Conservation (phyloP, 2,888 invertebrate genomes). For the Scaptomyza tumidula region DNA sequence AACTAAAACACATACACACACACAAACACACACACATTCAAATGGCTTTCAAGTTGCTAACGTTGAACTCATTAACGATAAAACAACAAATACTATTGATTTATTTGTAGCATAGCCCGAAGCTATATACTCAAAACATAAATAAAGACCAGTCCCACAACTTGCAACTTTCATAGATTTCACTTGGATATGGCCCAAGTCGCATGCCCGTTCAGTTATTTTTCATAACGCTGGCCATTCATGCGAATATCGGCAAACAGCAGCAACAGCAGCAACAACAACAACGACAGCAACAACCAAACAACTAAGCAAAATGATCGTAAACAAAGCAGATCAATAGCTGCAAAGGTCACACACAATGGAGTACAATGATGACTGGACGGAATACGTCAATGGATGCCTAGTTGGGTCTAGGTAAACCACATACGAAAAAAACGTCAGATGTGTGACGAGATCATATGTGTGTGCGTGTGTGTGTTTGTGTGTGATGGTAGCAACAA, state of each 20-base stretch:
- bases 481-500: slow-evolving; percentile 6
- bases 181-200: slow-evolving; percentile 75
- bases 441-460: slow-evolving; percentile 20
- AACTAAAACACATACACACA: neutral
- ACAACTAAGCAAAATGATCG: slow-evolving; percentile 11
- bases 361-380: slow-evolving; percentile 57
- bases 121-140: slow-evolving; percentile 6
- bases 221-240: slow-evolving; percentile 50
- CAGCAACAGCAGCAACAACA: slow-evolving; percentile 6
- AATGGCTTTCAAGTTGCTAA: slow-evolving; percentile 16
- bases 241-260: slow-evolving; percentile 39
- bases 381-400: slow-evolving; percentile 53
- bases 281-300: slow-evolving; percentile 3
- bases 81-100: slow-evolving; percentile 21
- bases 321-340: slow-evolving; percentile 68
- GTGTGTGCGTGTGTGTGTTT: neutral
- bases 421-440: slow-evolving; percentile 58
- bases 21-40: neutral
- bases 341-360: slow-evolving; percentile 66
- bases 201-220: slow-evolving; percentile 26
- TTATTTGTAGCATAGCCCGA: slow-evolving; percentile 18
- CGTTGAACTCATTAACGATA: slow-evolving; percentile 24
- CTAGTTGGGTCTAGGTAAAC: slow-evolving; percentile 82
- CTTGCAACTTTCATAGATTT: slow-evolving; percentile 74
- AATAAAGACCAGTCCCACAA: slow-evolving; percentile 24